Base-by-base conservation (phyloP, 2,888 invertebrate species). In the Dryobotodes eremita region DNA sequence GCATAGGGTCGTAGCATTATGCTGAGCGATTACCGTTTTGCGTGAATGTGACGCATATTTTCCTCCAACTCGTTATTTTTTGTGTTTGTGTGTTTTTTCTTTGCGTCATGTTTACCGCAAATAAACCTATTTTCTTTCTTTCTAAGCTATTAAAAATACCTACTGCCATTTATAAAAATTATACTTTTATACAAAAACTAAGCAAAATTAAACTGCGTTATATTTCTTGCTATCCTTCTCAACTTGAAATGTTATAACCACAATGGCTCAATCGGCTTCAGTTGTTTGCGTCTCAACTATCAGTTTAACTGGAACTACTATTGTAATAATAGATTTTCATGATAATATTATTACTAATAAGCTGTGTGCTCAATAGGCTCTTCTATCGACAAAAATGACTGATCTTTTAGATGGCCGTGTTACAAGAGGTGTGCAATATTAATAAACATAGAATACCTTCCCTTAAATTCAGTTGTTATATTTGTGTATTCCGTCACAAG, bases 231-330 rank as follows among this genome's bases (percentile, higher is more conserved):
- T 65, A 55, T n/a, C 26, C 50, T 31, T 53, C n/a, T 15, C 48
- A 79, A 71, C 66, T 66, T 80, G 59, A 80, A 55, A 66, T 71
- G 31, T 53, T n/a, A n/a, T n/a, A 26, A 72, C 79, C 71, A 20
- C 59, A 71, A 48, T 48, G n/a, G 59, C 55, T 80, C 13, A 53
- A 7, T 8, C 15, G 59, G 31, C 20, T 53, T 2, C 46, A 72
- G 53, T 71, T 80, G 66, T 80, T 66, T 68, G 71, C 4, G 23
- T 65, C 46, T 48, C 23, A 57, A 64, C 42, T 53, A 26, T 61
- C 59, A n/a, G 66, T 68, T 50, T 42, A 11, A 61, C 55, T 3
- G 2, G 26, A 68, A 68, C 1, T 62, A 68, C 57, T 79, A 66
- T 36, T 65, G n/a, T 59, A 20, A 17, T 0, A 59, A 46, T 71